Evolutionary conservation across 2,113 vertebrate species (phyloP).

Genomic region (Vanacampus margaritifer): DNA sequence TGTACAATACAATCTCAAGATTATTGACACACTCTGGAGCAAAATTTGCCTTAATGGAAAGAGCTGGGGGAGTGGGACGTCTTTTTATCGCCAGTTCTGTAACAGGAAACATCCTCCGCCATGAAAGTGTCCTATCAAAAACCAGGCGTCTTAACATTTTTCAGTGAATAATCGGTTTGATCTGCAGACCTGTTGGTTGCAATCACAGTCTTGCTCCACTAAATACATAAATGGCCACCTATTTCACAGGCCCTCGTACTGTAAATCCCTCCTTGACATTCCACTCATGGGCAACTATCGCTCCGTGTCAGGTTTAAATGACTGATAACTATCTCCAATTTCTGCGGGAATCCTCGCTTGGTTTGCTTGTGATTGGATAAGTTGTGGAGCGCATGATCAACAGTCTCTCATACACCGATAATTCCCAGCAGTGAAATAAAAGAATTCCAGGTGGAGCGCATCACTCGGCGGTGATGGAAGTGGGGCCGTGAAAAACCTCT

Average conservation of each 20-base stretch:
- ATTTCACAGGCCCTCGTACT: neutral
- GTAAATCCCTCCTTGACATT: conserved; percentile 7
- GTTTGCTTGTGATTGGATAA: conserved; percentile 58
- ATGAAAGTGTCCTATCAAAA: neutral
- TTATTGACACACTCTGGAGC: neutral
- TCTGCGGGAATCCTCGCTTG: conserved; percentile 49
- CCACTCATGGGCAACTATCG: conserved; percentile 22
- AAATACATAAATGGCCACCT: neutral
- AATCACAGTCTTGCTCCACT: neutral
- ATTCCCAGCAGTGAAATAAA: conserved; percentile 50
- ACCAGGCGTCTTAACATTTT: neutral
- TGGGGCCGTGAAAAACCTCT: conserved; percentile 45
- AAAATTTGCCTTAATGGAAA: neutral
- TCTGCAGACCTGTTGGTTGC: neutral
- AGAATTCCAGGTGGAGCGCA: conserved; percentile 41
- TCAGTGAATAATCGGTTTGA: conserved; percentile 3
- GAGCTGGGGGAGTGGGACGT: neutral
- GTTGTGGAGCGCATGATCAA: conserved; percentile 59
- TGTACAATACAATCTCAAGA: too few relatives aligned
- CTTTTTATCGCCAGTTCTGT: neutral
- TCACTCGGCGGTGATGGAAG: conserved; percentile 45
- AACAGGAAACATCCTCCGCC: neutral
- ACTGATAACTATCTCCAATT: conserved; percentile 53
- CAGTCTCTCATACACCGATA: conserved; percentile 56
- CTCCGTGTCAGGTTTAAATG: conserved; percentile 31